Base-by-base conservation (phyloP, 2,888 invertebrate species). In the Tetrapedia diversipes region DNA sequence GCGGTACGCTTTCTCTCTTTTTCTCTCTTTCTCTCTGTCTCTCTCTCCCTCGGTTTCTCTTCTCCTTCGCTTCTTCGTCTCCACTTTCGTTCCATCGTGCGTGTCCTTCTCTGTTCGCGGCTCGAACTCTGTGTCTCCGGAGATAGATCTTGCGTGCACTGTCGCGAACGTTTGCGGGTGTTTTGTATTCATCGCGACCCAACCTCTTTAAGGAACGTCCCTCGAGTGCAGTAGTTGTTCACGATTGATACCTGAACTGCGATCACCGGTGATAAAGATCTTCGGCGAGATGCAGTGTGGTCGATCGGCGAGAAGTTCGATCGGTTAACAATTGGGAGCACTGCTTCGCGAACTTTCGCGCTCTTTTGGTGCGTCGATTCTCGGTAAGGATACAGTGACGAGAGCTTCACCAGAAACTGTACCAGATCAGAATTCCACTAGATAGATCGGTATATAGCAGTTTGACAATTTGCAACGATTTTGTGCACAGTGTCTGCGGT, bases 1-100 rank as follows among this genome's bases (percentile, higher is more conserved):
- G 79, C 76, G 77, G 53, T 61, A 71, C 75, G 43, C 66, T 73
- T 37, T n/a, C n/a, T n/a, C n/a, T n/a, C n/a, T n/a, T n/a, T n/a
- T n/a, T n/a, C n/a, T n/a, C 22, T 71, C 60, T 69, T 63, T 63
- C 49, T 45, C 60, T 68, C 64, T 54, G 11, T 61, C 39, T 77
- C 39, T 61, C 41, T 57, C 16, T 65, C 45, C 71, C 59, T 47
- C 4, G 0, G 4, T 47, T 14, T 47, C 1, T 47, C 2, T 22
- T 6, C 6, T n/a, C 51, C 39, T 63, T 27, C 8, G 34, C 29
- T 22, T 39, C 24, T 41, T 27, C 39, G 16, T 4, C 16, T 14
- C 11, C 29, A 45, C 39, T 34, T 53, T 53, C 27, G 11, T 43
- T 32, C 19, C 29, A n/a, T 4, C 10, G 14, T 11, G n/a, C 32